Evolutionary conservation across 1,140 invertebrate genomes (phyloP).

Genomic region (Acromyrmex heyeri): DNA sequence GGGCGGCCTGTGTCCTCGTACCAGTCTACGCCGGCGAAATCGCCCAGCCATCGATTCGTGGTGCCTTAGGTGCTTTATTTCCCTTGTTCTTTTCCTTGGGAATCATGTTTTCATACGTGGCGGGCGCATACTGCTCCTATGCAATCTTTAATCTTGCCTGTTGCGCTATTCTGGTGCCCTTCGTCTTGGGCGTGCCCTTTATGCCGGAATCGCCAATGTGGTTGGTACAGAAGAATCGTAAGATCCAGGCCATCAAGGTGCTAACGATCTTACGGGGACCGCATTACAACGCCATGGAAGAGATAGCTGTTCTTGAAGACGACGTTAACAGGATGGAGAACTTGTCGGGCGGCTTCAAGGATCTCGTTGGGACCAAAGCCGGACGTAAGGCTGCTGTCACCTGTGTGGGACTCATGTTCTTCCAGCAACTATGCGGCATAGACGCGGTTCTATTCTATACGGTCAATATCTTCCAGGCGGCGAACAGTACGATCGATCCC

Average conservation of each 20-base stretch:
- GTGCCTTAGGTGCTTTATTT: constrained; percentile 89
- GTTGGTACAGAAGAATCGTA: constrained; percentile 85
- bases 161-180: constrained; percentile 77
- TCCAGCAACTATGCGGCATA: constrained; percentile 90
- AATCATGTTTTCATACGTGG: constrained; percentile 88
- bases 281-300: constrained; percentile 76
- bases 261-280: constrained; percentile 84
- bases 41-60: constrained; percentile 88
- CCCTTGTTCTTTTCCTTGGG: constrained; percentile 90
- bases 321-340: constrained; percentile 87
- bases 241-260: constrained; percentile 74
- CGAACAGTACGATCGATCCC: constrained; percentile 87
- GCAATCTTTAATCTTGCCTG: constrained; percentile 88
- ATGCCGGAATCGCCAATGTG: constrained; percentile 75
- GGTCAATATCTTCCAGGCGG: constrained; percentile 89
- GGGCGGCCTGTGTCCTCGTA: constrained; percentile 89
- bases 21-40: constrained; percentile 90
- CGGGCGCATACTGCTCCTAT: constrained; percentile 88
- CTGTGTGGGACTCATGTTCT: constrained; percentile 87
- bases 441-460: constrained; percentile 91
- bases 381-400: constrained; percentile 86
- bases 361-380: constrained; percentile 80
- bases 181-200: constrained; percentile 64
- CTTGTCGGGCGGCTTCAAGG: constrained; percentile 79
- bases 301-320: constrained; percentile 84